Evolutionary conservation across 2,113 vertebrate genomes (phyloP).

Genomic region (Corynorhinus townsendii): DNA sequence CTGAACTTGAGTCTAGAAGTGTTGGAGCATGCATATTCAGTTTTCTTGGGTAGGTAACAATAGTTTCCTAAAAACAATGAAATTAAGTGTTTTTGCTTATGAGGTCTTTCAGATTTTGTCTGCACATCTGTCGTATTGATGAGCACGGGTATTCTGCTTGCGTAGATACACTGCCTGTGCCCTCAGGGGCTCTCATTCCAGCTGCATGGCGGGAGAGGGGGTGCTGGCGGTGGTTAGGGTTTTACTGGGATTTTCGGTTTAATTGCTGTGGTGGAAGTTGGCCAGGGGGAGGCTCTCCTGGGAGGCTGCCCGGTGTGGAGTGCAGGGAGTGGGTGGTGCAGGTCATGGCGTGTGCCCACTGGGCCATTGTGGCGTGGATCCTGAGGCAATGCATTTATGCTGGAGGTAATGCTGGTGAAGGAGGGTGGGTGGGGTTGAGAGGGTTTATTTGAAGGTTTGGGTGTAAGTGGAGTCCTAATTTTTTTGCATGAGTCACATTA

Average conservation of each 20-base stretch:
- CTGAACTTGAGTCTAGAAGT: not conserved
- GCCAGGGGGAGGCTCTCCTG: not conserved
- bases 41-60: not conserved
- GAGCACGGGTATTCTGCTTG: not conserved
- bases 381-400: not conserved
- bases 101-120: not conserved
- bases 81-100: not conserved
- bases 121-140: fast-evolving
- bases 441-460: conserved; percentile 13
- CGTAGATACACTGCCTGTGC: too few species aligned
- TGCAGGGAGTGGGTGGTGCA: not conserved
- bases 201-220: not conserved
- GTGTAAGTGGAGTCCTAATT: not conserved
- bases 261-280: not conserved
- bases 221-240: not conserved
- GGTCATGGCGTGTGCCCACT: too few species aligned
- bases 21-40: not conserved
- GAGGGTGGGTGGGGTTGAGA: not conserved
- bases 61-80: not conserved
- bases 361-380: not conserved
- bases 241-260: not conserved
- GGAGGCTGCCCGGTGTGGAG: not conserved
- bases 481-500: not conserved
- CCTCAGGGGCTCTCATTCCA: not conserved
- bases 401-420: not conserved